A percentile compares a stretch with the other conserved stretches of the same genome.
Evolutionary conservation across 2,113 vertebrate species (phyloP).

Genomic region (Cynoglossus semilaevis): DNA sequence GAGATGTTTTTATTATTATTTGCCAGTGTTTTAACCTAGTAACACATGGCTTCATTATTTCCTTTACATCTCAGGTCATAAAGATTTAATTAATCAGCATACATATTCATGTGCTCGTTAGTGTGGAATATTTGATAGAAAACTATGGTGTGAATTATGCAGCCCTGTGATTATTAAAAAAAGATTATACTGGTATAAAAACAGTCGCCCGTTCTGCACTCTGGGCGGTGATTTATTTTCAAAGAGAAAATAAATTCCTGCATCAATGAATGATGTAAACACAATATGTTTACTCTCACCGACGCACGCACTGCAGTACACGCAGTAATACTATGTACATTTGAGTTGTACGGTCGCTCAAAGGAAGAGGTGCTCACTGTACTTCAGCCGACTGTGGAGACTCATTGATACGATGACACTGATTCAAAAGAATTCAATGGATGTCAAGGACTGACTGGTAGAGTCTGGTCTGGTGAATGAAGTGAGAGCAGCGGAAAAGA

Average conservation of each 20-base stretch:
- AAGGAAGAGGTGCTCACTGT: background rate
- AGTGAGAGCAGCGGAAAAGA: constrained; percentile 17
- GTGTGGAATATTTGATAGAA: constrained; percentile 18
- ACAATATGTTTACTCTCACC: no score
- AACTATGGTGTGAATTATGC: constrained; percentile 25
- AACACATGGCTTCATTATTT: no score
- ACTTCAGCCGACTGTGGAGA: background rate
- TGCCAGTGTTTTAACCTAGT: no score
- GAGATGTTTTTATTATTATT: no score
- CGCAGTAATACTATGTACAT: constrained; percentile 1
- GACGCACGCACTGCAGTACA: no score
- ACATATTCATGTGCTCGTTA: constrained; percentile 37
- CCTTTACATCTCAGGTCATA: constrained; percentile 9
- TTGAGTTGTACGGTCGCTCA: no score
- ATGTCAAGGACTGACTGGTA: constrained; percentile 6
- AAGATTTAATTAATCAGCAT: constrained; percentile 7
- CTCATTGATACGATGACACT: constrained; percentile 9
- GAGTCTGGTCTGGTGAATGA: constrained; percentile 24
- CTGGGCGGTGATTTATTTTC: background rate
- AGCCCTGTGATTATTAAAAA: constrained; percentile 27
- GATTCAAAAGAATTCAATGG: constrained; percentile 23
- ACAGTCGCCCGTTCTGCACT: background rate
- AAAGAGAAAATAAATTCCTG: constrained; percentile 23
- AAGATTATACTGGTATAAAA: constrained; percentile 16
- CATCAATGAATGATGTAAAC: constrained; percentile 4